A percentile compares a stretch with the other conserved stretches of the same genome.
Conservation (phyloP, 2,113 vertebrate genomes). For the Poeciliopsis occidentalis region DNA sequence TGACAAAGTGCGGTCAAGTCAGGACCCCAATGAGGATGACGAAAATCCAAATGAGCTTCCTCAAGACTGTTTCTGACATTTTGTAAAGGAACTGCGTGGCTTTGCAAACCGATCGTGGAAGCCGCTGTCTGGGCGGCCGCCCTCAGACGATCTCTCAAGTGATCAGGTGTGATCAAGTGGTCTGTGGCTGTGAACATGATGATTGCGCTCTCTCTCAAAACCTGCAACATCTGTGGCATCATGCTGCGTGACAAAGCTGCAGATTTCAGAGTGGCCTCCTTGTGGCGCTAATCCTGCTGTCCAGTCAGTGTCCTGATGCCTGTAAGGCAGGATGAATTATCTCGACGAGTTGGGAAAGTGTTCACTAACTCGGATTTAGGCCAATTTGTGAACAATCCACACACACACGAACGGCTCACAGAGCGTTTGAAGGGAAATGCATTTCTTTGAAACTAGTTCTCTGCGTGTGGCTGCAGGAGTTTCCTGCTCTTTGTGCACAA, state of each 20-base stretch:
- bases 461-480: slow-evolving; percentile 34
- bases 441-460: slow-evolving; percentile 46
- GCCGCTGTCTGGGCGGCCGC: too few species aligned
- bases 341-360: too few species aligned
- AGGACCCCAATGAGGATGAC: too few species aligned
- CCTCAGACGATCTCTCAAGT: too few species aligned
- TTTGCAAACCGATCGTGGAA: neutral
- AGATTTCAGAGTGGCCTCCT: neutral
- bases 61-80: too few species aligned
- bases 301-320: neutral
- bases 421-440: slow-evolving; percentile 5
- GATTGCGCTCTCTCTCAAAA: too few species aligned
- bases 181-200: neutral
- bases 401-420: neutral
- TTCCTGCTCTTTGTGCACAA: slow-evolving; percentile 61
- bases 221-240: too few species aligned
- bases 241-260: too few species aligned
- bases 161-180: neutral
- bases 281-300: neutral
- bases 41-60: too few species aligned
- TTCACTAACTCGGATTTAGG: too few species aligned
- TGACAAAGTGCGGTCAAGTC: too few species aligned
- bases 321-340: neutral
- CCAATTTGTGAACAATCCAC: too few species aligned
- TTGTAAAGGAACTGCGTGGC: neutral